Evolutionary conservation across 2,888 invertebrate genomes (phyloP).

Genomic region (Hydropsyche betteni): DNA sequence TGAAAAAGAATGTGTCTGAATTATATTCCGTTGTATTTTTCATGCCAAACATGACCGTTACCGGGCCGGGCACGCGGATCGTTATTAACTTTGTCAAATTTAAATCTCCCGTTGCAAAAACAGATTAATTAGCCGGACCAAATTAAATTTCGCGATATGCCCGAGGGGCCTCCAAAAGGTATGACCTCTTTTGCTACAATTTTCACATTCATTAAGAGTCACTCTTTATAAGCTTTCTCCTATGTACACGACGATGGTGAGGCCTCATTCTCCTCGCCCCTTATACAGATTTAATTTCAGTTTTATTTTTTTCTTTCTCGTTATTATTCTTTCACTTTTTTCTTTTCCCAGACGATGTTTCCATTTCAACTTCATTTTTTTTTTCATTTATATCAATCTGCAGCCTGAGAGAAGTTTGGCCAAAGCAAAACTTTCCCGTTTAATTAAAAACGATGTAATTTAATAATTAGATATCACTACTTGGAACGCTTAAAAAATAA

Average conservation of each 20-base stretch:
- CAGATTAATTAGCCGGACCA: constrained; percentile 21
- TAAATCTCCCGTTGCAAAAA: constrained; percentile 7
- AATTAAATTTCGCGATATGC: constrained; percentile 13
- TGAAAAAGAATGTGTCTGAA: too few species aligned
- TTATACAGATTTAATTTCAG: constrained; percentile 15
- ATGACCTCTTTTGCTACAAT: constrained; percentile 10
- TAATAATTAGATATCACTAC: constrained; percentile 19
- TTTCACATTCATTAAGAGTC: constrained; percentile 15
- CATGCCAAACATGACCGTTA: too few species aligned
- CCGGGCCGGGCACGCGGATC: not conserved
- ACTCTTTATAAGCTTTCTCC: constrained; percentile 6
- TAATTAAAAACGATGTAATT: constrained; percentile 23
- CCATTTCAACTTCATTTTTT: constrained; percentile 12
- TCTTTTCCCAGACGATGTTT: constrained; percentile 2
- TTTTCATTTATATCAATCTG: constrained; percentile 7
- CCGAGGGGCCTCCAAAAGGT: not conserved
- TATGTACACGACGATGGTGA: not conserved
- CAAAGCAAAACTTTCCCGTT: constrained; percentile 21
- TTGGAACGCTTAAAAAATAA: not conserved
- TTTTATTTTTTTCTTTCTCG: not conserved
- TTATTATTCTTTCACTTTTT: constrained; percentile 15
- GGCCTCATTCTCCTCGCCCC: not conserved
- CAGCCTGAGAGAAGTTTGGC: not conserved
- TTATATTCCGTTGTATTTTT: too few species aligned
- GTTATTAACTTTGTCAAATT: constrained; percentile 12